Conservation (phyloP, 2,113 vertebrate genomes). For the Corythornis cristatus region DNA sequence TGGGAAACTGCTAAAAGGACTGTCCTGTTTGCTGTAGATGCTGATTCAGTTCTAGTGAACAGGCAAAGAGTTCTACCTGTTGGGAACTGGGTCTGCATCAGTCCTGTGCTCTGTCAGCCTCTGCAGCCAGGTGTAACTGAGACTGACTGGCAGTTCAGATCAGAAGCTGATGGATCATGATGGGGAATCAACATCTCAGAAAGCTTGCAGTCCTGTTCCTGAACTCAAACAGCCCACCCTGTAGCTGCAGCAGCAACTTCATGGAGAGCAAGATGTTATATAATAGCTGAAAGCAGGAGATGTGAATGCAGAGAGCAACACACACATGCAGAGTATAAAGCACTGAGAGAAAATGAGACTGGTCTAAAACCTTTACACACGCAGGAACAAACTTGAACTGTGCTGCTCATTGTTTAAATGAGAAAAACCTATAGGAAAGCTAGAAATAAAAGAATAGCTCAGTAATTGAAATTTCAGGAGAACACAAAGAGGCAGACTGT, state of each 20-base stretch:
- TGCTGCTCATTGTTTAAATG: constrained; percentile 19
- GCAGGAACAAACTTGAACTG: not conserved
- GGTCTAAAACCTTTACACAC: not conserved
- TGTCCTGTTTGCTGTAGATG: not conserved
- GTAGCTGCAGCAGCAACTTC: not conserved
- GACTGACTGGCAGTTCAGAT: not conserved
- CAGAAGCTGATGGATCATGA: not conserved
- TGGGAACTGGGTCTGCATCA: not conserved
- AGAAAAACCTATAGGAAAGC: constrained; percentile 15
- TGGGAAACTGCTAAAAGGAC: not conserved
- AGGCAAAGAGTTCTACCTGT: not conserved
- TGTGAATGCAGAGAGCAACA: not conserved
- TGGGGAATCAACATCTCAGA: not conserved
- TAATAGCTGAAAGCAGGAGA: not conserved
- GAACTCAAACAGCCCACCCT: not conserved
- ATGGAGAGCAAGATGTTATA: not conserved
- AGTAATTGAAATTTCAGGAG: constrained; percentile 60
- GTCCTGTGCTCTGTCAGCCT: not conserved
- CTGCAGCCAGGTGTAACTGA: not conserved
- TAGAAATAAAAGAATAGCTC: constrained; percentile 20
- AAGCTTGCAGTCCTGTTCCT: not conserved
- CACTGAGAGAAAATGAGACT: not conserved
- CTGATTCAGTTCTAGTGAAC: not conserved
- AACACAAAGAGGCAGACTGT: constrained; percentile 24
- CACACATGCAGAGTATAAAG: not conserved